These are phyloP conservation scores for Seriola aureovittata DNA, from an alignment of 2,113 vertebrate species.

Conservation along the genomic window DNA sequence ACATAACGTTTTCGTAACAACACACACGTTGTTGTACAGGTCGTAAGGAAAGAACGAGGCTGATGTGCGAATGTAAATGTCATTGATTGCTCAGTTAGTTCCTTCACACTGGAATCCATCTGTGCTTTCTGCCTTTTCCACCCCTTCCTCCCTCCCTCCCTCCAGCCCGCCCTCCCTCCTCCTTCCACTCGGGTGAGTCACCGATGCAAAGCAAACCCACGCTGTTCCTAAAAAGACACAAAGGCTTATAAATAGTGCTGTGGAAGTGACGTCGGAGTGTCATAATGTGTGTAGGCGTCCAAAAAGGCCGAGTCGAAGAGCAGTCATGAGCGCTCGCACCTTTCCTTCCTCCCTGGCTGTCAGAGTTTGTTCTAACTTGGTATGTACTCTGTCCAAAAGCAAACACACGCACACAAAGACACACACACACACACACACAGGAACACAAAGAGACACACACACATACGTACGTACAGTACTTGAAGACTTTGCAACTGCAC, in stretches of 20 bases:
- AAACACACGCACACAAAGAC: constrained; percentile 20
- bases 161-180: constrained; percentile 55
- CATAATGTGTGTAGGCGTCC: constrained; percentile 90
- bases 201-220: constrained; percentile 87
- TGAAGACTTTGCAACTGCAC: constrained; percentile 49
- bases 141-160: constrained; percentile 35
- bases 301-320: constrained; percentile 89
- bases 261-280: constrained; percentile 89
- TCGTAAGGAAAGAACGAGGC: constrained; percentile 22
- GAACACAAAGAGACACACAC: constrained; percentile 8
- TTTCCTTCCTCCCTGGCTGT: constrained; percentile 76
- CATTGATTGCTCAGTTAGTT: constrained; percentile 62
- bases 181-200: constrained; percentile 89
- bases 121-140: constrained; percentile 61
- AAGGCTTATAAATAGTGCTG: constrained; percentile 93
- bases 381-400: constrained; percentile 15
- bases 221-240: constrained; percentile 95
- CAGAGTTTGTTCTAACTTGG: constrained; percentile 23
- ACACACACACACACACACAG: constrained; percentile 3
- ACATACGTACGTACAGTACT: constrained; percentile 8
- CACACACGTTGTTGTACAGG: constrained; percentile 3
- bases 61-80: constrained; percentile 57
- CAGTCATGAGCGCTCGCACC: constrained; percentile 73
- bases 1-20: background rate
- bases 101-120: constrained; percentile 73